These are phyloP conservation scores for Umimayanthus chanpuru DNA, from an alignment of 92 coral and sea anemone genomes.

Conservation along the genomic window DNA sequence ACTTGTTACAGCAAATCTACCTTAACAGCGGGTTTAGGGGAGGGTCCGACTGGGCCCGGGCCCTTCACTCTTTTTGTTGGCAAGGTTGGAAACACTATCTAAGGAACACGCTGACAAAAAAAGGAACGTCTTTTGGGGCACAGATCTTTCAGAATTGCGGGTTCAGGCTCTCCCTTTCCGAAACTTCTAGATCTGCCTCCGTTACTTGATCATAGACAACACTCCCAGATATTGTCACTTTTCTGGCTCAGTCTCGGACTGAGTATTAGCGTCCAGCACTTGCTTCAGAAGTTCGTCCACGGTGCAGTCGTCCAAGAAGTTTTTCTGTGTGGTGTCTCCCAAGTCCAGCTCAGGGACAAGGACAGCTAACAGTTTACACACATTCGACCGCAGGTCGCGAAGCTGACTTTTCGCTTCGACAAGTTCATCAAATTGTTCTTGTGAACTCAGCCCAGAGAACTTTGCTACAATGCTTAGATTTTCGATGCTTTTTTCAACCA, in stretches of 20 bases:
- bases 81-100: too few species aligned
- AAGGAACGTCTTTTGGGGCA: too few species aligned
- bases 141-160: neutral
- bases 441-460: slow-evolving; percentile 50
- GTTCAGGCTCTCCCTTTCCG: too few species aligned
- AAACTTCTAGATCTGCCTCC: neutral
- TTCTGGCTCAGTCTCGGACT: neutral
- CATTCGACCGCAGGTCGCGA: slow-evolving; percentile 76
- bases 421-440: slow-evolving; percentile 65
- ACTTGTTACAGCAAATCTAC: too few species aligned
- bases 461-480: slow-evolving; percentile 62
- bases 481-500: slow-evolving; percentile 53
- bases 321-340: slow-evolving; percentile 61
- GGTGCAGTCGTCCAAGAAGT: slow-evolving; percentile 64
- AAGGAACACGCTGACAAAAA: too few species aligned
- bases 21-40: too few species aligned
- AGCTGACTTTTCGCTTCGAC: slow-evolving; percentile 71
- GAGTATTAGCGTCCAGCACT: slow-evolving; percentile 70
- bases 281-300: slow-evolving; percentile 86
- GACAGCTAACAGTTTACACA: slow-evolving; percentile 80
- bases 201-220: too few species aligned
- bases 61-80: too few species aligned
- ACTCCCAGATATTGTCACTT: neutral
- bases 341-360: slow-evolving; percentile 92
- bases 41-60: too few species aligned